phyloP scores from a whole-genome alignment of 2,797 vertebrate genomes.

The Naso thynnoides region DNA sequence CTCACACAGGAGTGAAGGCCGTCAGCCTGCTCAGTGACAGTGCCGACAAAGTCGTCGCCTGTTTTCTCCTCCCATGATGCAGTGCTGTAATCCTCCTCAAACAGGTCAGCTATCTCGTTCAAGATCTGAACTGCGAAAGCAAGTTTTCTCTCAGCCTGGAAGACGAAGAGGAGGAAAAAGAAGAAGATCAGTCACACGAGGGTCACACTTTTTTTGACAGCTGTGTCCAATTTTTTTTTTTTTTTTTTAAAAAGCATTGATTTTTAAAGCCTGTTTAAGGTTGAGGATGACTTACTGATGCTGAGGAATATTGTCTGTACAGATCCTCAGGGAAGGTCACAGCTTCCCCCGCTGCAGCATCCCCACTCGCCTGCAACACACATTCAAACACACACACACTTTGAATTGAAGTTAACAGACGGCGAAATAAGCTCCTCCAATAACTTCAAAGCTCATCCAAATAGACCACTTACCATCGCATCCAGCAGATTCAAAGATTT shows the following conservation, averaged over 20 bases:
- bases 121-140: slow-evolving; percentile 66
- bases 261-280: too few relatives aligned
- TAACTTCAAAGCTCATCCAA: background rate
- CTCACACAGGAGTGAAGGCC: slow-evolving; percentile 75
- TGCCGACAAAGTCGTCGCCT: slow-evolving; percentile 58
- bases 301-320: slow-evolving; percentile 57
- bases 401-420: too few relatives aligned
- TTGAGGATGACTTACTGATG: slow-evolving; percentile 58
- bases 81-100: slow-evolving; percentile 53
- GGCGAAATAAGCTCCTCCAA: too few relatives aligned
- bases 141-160: slow-evolving; percentile 64
- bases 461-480: slow-evolving; percentile 56
- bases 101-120: slow-evolving; percentile 57
- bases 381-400: background rate
- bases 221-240: too few relatives aligned
- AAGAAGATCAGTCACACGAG: background rate
- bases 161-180: background rate
- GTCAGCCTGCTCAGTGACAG: slow-evolving; percentile 55
- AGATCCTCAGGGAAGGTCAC: slow-evolving; percentile 62
- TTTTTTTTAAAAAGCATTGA: too few relatives aligned
- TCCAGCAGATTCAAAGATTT: slow-evolving; percentile 51
- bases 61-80: slow-evolving; percentile 65
- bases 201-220: too few relatives aligned
- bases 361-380: slow-evolving; percentile 51
- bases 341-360: background rate